A percentile compares a stretch with the other conserved stretches of the same genome.
phyloP scores from a whole-genome alignment of 2,797 vertebrate genomes.

The Spinus pinus region DNA sequence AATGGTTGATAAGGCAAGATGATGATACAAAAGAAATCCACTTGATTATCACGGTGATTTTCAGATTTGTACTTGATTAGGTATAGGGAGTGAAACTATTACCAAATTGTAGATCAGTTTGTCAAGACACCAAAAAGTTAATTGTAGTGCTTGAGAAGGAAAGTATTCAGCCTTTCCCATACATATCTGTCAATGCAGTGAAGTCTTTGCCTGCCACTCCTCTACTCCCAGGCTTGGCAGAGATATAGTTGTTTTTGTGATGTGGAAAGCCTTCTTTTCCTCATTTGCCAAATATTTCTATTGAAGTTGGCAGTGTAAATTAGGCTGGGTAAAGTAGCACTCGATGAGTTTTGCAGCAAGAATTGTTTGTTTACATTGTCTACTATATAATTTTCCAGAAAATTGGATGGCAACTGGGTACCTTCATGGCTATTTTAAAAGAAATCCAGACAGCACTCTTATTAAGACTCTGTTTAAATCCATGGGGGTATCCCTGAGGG shows the following conservation, averaged over 20 bases:
- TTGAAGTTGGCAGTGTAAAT: constrained; percentile 3
- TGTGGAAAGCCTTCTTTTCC: constrained; percentile 30
- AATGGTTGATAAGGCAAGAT: background rate
- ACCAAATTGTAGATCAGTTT: background rate
- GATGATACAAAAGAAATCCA: background rate
- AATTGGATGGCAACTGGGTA: background rate
- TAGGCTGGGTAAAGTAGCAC: background rate
- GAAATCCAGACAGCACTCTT: background rate
- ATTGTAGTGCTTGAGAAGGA: constrained; percentile 13
- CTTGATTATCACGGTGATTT: background rate
- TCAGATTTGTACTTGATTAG: background rate
- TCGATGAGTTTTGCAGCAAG: background rate
- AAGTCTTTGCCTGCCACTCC: constrained; percentile 1
- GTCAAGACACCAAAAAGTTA: background rate
- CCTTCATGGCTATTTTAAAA: background rate
- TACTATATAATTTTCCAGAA: background rate
- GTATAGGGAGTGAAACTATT: background rate
- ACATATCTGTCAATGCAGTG: constrained; percentile 9
- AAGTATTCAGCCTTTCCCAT: constrained; percentile 15
- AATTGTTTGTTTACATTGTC: background rate
- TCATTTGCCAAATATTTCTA: constrained; percentile 8
- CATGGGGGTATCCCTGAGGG: background rate
- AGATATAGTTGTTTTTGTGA: background rate
- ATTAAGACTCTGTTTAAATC: background rate
- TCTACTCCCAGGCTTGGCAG: constrained; percentile 41